Evolutionary conservation across 1,140 invertebrate genomes (phyloP), one percentile per base, ranked within the genome.

Genomic region (Nasonia longicornis): DNA sequence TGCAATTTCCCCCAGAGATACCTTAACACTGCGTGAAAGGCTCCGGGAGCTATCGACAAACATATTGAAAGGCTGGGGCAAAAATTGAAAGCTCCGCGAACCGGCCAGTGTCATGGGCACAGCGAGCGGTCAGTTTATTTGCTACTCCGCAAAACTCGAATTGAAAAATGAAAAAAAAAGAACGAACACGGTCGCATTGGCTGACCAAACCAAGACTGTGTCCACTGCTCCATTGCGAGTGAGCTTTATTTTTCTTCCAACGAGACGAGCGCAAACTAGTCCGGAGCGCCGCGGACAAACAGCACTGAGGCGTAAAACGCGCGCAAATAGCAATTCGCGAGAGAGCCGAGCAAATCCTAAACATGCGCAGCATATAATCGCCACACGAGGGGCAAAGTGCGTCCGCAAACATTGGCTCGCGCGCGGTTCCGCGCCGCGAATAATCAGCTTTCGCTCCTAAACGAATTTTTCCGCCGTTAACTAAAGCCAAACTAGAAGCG

Each of bases 391-490:
- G 12, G 66, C 69, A 58, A 77, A 77, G 66, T 77, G 45, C 74
- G 31, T 64, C 29, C 45, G 74, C 75, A 81, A 81, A 81, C 80
- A 81, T 48, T 67, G 71, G 58, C 73, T 70, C 64, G 26, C 48
- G 63, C 64, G 79, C 58, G 78, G 78, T 42, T 2, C 45, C 45
- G 31, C 45, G 31, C 67, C 64, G 73, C 31, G 52, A 80, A 77
- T 81, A 76, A 76, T 76, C 73, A 71, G 67, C 66, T 75, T 74
- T 74, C 26, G 31, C 14, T 4, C 11, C 45, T 76, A 70, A 81
- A 31, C 66, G 52, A 42, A 48, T 70, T 58, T 69, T 76, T 80
- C 35, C 35, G 0, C 16, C 14, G 7, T 58, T 58, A 58, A 16
- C 52, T 58, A 6, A 20, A n/a, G 16, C 20, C 14, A 3, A 67